Evolutionary conservation across 2,888 invertebrate genomes (phyloP).

Genomic region (Autographa pulchrina): DNA sequence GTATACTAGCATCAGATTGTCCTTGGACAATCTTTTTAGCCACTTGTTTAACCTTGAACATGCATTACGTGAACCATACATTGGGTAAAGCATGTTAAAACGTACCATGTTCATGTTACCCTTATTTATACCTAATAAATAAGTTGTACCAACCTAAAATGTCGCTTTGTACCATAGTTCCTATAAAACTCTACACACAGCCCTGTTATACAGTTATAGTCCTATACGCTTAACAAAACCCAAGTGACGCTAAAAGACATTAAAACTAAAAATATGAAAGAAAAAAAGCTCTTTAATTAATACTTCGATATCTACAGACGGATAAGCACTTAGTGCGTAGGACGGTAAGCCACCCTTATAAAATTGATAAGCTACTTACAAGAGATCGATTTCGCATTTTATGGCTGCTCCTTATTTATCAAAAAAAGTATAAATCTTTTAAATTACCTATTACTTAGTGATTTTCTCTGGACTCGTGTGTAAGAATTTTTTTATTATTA

Average conservation of each 20-base stretch:
- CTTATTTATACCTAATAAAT: too few relatives aligned
- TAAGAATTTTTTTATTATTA: not conserved
- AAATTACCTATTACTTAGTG: constrained; percentile 21
- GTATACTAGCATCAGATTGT: too few relatives aligned
- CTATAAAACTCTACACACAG: too few relatives aligned
- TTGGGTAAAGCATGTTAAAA: too few relatives aligned
- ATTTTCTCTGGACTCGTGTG: not conserved
- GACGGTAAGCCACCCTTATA: constrained; percentile 75
- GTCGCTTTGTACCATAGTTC: too few relatives aligned
- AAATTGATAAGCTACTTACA: constrained; percentile 82
- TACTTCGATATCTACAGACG: constrained; percentile 12
- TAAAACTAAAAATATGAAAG: not conserved
- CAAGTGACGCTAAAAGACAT: not conserved
- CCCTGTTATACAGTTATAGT: too few relatives aligned
- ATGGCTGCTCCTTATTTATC: constrained; percentile 32
- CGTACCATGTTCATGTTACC: too few relatives aligned
- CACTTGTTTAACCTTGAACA: too few relatives aligned
- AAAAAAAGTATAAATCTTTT: constrained; percentile 41
- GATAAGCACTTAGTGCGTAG: constrained; percentile 68
- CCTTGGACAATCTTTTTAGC: too few relatives aligned
- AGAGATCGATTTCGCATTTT: constrained; percentile 72
- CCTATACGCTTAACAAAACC: too few relatives aligned
- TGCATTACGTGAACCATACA: too few relatives aligned
- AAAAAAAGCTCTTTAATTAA: constrained; percentile 19
- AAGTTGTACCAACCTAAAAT: too few relatives aligned